A percentile compares a stretch with the other conserved stretches of the same genome.
phyloP scores from a whole-genome alignment of 1,140 invertebrate genomes.

The Apis florea region DNA sequence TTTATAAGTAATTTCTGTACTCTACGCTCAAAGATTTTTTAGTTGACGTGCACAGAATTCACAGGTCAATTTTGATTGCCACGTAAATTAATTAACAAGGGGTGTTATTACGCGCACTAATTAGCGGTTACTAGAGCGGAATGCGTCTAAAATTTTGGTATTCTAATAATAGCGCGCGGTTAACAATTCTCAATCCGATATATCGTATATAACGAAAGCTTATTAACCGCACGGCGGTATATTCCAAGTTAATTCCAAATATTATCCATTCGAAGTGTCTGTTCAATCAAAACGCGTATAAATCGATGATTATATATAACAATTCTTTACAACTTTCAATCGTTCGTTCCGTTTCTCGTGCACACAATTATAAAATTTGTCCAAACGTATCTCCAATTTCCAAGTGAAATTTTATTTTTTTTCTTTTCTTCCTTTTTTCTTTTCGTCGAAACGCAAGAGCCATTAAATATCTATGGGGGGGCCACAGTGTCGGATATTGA shows the following conservation, averaged over 20 bases:
- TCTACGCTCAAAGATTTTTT: neutral
- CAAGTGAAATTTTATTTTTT: neutral
- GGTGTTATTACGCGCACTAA: neutral
- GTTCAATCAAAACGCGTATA: too few species aligned
- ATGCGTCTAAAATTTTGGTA: neutral
- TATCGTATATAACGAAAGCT: too few species aligned
- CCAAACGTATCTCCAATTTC: neutral
- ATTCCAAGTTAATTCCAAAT: too few species aligned
- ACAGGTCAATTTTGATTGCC: neutral
- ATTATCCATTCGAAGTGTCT: too few species aligned
- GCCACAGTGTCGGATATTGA: slow-evolving; percentile 48
- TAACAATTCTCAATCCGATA: neutral
- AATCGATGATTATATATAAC: too few species aligned
- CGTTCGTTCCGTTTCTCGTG: neutral
- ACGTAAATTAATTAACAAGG: neutral
- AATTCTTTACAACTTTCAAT: neutral
- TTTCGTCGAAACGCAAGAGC: neutral
- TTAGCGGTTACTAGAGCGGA: slow-evolving; percentile 14
- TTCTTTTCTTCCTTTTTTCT: neutral
- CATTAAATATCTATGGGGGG: slow-evolving; percentile 45
- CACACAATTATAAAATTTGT: neutral
- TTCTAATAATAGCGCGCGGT: neutral
- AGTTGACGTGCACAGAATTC: too few species aligned
- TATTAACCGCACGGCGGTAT: too few species aligned
- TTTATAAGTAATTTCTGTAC: too few species aligned